These are phyloP conservation scores for Cliona cf. orientalis DNA, from an alignment of 37 sponge, comb jelly and placozoan genomes.

Conservation along the genomic window DNA sequence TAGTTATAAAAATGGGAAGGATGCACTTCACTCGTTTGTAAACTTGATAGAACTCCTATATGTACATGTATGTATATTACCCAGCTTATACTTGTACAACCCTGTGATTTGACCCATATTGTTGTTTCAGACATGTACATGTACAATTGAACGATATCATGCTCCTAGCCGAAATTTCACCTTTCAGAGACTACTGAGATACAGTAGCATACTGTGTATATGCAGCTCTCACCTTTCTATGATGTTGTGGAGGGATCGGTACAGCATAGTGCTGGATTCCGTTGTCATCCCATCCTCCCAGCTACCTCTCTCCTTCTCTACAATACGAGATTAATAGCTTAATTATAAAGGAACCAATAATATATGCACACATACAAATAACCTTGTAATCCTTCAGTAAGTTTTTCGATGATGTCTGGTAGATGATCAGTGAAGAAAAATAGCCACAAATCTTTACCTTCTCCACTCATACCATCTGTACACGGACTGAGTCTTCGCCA, in stretches of 20 bases:
- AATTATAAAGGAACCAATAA: not conserved
- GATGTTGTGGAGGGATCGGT: constrained; percentile 70
- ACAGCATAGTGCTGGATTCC: constrained; percentile 73
- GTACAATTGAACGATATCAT: no score
- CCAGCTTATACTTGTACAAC: no score
- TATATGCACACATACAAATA: not conserved
- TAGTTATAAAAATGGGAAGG: no score
- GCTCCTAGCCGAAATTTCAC: no score
- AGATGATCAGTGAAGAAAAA: constrained; percentile 73
- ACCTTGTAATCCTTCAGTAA: constrained; percentile 65
- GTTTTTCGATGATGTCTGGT: constrained; percentile 53
- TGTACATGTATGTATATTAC: no score
- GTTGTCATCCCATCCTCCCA: constrained; percentile 77
- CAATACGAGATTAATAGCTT: not conserved
- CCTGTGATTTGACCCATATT: no score
- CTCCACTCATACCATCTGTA: constrained; percentile 56
- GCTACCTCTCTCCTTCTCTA: constrained; percentile 62
- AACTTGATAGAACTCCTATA: no score
- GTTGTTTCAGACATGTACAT: no score
- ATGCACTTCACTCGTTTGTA: no score
- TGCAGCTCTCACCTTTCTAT: constrained; percentile 67
- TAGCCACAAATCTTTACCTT: constrained; percentile 80
- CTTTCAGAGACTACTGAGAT: not conserved
- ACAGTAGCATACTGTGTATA: not conserved
- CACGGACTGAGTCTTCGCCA: constrained; percentile 57